These are phyloP conservation scores for Cichlasoma orientale DNA, from an alignment of 2,797 vertebrate genomes.

Conservation along the genomic window DNA sequence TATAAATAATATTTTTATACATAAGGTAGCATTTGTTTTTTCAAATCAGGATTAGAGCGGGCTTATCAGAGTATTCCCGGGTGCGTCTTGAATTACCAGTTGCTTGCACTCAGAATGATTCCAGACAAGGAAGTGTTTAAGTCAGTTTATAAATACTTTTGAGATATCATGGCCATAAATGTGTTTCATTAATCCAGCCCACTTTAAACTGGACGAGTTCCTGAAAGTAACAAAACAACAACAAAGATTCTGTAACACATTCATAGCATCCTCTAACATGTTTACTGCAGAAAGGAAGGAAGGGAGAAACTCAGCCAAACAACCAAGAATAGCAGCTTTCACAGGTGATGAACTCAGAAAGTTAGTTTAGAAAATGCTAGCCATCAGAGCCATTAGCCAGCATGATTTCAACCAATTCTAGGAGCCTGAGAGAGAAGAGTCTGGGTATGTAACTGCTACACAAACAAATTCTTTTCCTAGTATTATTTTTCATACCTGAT, in stretches of 20 bases:
- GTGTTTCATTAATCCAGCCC: not conserved
- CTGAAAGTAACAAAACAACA: not conserved
- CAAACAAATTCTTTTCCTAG: not conserved
- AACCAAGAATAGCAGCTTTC: not conserved
- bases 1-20: not conserved
- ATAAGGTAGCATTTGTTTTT: not conserved
- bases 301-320: not conserved
- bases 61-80: not conserved
- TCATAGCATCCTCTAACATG: not conserved
- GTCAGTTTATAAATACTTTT: not conserved
- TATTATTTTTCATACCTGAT: not conserved
- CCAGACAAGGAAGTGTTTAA: not conserved
- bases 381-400: too few species aligned
- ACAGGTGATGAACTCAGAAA: not conserved
- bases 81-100: not conserved
- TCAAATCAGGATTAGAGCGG: not conserved
- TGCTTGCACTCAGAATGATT: not conserved
- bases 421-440: not conserved
- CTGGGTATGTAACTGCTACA: not conserved
- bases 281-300: not conserved
- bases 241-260: not conserved
- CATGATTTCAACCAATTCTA: not conserved
- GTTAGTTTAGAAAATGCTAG: not conserved
- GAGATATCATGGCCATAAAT: not conserved
- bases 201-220: not conserved